These are phyloP conservation scores for Tylochromis polylepis DNA, from an alignment of 2,113 vertebrate species.

Conservation along the genomic window DNA sequence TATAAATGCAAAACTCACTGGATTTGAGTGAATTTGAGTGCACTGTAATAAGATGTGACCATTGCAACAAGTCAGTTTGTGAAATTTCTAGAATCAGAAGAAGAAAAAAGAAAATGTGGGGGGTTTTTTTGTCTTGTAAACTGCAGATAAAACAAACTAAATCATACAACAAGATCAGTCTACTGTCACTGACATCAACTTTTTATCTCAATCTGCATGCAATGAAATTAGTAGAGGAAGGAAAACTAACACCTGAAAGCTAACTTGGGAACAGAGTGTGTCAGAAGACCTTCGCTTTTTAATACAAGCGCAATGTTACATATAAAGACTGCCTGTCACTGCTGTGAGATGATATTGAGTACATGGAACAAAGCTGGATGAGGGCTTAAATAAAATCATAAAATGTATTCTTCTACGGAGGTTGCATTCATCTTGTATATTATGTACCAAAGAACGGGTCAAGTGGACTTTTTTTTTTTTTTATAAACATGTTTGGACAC, in stretches of 20 bases:
- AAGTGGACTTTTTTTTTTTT: not conserved
- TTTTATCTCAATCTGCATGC: not conserved
- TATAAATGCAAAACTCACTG: not conserved
- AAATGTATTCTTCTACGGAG: not conserved
- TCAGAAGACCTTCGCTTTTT: not conserved
- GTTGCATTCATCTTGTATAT: not conserved
- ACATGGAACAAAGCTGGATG: not conserved
- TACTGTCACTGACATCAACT: not conserved
- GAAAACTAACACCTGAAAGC: not conserved
- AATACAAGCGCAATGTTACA: not conserved
- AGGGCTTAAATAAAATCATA: not conserved
- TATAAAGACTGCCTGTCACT: not conserved
- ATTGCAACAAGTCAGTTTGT: not conserved
- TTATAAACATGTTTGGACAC: constrained; percentile 7
- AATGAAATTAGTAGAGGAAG: not conserved
- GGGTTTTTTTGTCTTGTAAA: not conserved
- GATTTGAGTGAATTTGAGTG: not conserved
- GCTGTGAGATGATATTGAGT: not conserved
- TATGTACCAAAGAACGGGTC: not conserved
- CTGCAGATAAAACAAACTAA: not conserved
- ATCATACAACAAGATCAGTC: not conserved
- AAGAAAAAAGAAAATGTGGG: not conserved
- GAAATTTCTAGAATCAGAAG: not conserved
- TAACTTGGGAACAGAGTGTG: not conserved
- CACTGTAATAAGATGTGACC: not conserved